Conservation (phyloP, 2,888 invertebrate species). For the Agonopterix alstromeriana region DNA sequence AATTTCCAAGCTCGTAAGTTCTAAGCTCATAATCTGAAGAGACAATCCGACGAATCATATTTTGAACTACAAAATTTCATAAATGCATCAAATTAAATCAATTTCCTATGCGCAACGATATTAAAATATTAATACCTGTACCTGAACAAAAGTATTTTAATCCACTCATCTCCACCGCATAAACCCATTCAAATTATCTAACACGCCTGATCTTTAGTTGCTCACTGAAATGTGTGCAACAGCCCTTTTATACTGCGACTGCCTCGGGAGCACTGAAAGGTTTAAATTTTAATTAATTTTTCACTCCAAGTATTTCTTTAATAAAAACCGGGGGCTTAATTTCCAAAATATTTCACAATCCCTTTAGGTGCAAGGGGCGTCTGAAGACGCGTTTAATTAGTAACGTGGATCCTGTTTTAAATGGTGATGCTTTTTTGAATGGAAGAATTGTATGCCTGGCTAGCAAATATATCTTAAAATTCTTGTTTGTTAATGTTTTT, state of each 20-base stretch:
- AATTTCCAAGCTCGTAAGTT: no score
- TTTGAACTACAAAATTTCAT: no score
- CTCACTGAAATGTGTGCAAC: conserved; percentile 60
- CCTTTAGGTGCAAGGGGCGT: conserved; percentile 33
- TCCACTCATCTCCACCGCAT: conserved; percentile 39
- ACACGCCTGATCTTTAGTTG: conserved; percentile 65
- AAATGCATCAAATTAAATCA: no score
- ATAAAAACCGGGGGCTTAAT: conserved; percentile 52
- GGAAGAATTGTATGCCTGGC: no score
- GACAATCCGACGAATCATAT: no score
- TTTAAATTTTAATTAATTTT: conserved; percentile 73
- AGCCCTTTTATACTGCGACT: conserved; percentile 52
- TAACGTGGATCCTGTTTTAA: conserved; percentile 33
- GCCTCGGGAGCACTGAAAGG: conserved; percentile 52
- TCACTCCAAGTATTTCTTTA: conserved; percentile 62
- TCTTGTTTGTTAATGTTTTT: no score
- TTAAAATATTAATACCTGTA: conserved; percentile 12
- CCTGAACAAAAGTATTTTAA: conserved; percentile 35
- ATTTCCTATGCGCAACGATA: background rate
- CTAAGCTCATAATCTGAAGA: no score
- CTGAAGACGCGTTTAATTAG: conserved; percentile 57
- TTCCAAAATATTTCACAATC: conserved; percentile 63
- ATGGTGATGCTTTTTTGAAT: conserved; percentile 12
- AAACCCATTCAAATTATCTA: conserved; percentile 63
- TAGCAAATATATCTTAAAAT: no score